Evolutionary conservation across 2,888 invertebrate genomes (phyloP).

Genomic region (Caenorhabditis wallacei): DNA sequence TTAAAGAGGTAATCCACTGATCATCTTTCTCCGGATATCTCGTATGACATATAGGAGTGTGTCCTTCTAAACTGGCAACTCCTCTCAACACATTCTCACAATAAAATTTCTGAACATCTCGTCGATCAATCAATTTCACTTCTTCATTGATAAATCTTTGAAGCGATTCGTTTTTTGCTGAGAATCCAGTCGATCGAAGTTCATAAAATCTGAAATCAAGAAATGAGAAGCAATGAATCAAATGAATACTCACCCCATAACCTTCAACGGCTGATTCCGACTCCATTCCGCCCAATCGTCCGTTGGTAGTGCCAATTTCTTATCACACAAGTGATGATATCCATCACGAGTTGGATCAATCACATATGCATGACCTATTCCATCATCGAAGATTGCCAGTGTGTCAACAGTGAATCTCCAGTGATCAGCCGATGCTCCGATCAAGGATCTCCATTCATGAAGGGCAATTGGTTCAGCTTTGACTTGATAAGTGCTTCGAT

Average conservation of each 20-base stretch:
- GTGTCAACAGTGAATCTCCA: slow-evolving; percentile 64
- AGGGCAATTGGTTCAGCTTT: slow-evolving; percentile 67
- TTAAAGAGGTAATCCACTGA: slow-evolving; percentile 37
- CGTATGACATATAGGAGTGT: slow-evolving; percentile 68
- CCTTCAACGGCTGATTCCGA: slow-evolving; percentile 35
- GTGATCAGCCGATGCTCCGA: slow-evolving; percentile 23
- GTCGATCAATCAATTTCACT: slow-evolving; percentile 46
- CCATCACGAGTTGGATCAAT: slow-evolving; percentile 65
- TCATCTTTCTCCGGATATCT: slow-evolving; percentile 62
- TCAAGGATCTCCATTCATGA: slow-evolving; percentile 62
- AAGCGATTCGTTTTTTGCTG: slow-evolving; percentile 37
- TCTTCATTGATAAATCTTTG: slow-evolving; percentile 62
- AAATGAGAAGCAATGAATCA: slow-evolving; percentile 15
- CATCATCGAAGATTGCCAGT: slow-evolving; percentile 65
- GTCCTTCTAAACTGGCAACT: slow-evolving; percentile 51
- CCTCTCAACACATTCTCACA: slow-evolving; percentile 68
- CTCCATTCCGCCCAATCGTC: slow-evolving; percentile 57
- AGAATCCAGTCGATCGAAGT: slow-evolving; percentile 63
- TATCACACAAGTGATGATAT: slow-evolving; percentile 65
- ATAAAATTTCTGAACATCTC: slow-evolving; percentile 64
- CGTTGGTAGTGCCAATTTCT: slow-evolving; percentile 55
- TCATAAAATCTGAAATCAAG: slow-evolving; percentile 64
- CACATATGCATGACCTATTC: slow-evolving; percentile 58
- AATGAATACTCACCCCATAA: slow-evolving; percentile 53
- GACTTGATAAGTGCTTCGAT: slow-evolving; percentile 30